Evolutionary conservation across 1,140 invertebrate genomes (phyloP).

Genomic region (Choristoneura fumiferana): DNA sequence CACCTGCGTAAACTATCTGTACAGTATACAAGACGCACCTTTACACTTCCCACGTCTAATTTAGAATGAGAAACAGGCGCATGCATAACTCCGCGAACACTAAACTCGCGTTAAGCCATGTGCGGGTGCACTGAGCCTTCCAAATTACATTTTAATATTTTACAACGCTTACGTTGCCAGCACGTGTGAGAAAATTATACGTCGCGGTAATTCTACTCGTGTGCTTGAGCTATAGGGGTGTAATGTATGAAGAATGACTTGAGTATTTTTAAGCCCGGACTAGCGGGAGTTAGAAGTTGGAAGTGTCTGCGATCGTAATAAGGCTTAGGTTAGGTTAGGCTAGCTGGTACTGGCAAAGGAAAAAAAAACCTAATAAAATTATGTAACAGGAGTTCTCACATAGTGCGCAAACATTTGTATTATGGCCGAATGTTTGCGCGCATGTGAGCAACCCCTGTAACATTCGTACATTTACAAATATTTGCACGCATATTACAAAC

Average conservation of each 20-base stretch:
- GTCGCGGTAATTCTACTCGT: conserved; percentile 6
- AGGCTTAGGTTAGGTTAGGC: too few species aligned
- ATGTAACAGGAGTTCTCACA: too few species aligned
- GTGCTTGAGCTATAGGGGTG: conserved; percentile 3
- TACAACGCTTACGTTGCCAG: not conserved
- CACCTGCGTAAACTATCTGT: too few species aligned
- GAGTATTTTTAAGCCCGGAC: not conserved
- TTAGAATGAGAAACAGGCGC: conserved; percentile 1
- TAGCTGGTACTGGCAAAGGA: too few species aligned
- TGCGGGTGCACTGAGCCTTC: conserved; percentile 11
- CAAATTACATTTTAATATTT: conserved; percentile 19
- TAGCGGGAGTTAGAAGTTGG: too few species aligned
- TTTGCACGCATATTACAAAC: too few species aligned
- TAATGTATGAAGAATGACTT: conserved; percentile 16
- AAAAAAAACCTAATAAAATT: too few species aligned
- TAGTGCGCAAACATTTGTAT: too few species aligned
- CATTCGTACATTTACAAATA: too few species aligned
- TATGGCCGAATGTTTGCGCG: too few species aligned
- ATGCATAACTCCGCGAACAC: conserved; percentile 8
- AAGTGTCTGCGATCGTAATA: too few species aligned
- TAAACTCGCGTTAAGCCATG: conserved; percentile 13
- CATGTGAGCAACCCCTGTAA: too few species aligned
- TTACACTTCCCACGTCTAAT: not conserved
- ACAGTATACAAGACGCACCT: not conserved
- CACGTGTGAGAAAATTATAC: conserved; percentile 17